Base-by-base conservation (phyloP, 1,140 invertebrate species). In the Eubasilissa regina region DNA sequence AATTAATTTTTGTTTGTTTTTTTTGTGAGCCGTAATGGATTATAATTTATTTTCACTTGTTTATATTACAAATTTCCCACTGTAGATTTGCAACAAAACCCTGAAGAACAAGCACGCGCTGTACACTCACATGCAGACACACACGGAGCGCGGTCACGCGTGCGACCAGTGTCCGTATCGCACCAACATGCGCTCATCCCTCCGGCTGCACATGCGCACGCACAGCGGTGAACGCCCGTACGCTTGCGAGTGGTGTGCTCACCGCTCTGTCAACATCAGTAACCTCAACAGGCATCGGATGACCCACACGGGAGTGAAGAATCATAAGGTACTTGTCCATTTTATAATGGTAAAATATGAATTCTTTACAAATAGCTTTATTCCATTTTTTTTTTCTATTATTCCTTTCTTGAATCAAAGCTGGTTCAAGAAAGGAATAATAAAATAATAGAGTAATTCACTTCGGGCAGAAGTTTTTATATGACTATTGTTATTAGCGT, bases 121-220 rank as follows among this genome's bases (percentile, higher is more conserved):
- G 15, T 66, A 66, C 43, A 45, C 62, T 9, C 62, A 66, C 62
- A 66, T 66, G 62, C 62, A 45, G 35, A 66, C 62, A 15, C 62
- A 66, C 35, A 43, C 12, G 4, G 62, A 66, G 62, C 62, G 62
- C 15, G 43, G 15, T n/a, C 21, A 19, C 17, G 47, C 68, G 13
- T 72, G 68, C 13, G 68, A 72, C 8, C 17, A 53, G 51, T 72
- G 68, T 17, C 21, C 68, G 10, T 72, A 72, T 15, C 10, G 68
- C 6, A 53, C 68, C 21, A 72, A 72, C 51, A 51, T 53, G 51
- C 68, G 45, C 13, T 15, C 15, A 0, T 72, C 68, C 17, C 51
- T 72, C 10, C 17, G 10, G 11, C 17, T 53, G 15, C 68, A 72
- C 48, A 51, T 19, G 68, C 44, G 68, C 13, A 72, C n/a, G 21